phyloP scores from a whole-genome alignment of 1,140 invertebrate genomes.

The Hylyphantes graminicola region DNA sequence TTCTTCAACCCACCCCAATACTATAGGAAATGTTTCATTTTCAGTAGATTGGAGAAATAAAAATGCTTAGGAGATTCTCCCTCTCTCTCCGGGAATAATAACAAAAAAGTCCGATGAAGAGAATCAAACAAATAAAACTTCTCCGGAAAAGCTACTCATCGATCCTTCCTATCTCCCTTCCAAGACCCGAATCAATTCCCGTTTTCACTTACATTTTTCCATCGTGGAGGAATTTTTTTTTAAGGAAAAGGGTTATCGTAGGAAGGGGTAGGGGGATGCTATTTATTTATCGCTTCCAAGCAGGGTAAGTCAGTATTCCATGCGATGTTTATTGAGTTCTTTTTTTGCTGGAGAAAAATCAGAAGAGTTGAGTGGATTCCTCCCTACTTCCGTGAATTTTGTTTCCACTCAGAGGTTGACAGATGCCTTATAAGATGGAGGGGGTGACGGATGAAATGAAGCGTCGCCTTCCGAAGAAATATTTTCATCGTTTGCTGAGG shows the following conservation, averaged over 20 bases:
- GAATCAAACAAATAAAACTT: constrained; percentile 42
- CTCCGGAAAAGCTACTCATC: constrained; percentile 27
- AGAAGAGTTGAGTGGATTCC: neutral
- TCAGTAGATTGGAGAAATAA: constrained; percentile 40
- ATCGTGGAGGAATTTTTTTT: constrained; percentile 12
- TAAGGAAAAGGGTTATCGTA: constrained; percentile 38
- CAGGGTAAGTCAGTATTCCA: constrained; percentile 38
- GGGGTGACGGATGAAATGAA: constrained; percentile 31
- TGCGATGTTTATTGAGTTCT: constrained; percentile 52
- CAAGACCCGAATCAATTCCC: constrained; percentile 18
- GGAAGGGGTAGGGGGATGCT: neutral
- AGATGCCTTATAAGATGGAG: constrained; percentile 34
- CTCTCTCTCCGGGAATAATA: neutral
- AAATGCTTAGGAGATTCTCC: constrained; percentile 19
- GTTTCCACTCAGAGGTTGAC: constrained; percentile 33
- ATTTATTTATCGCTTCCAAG: constrained; percentile 52
- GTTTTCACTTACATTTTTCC: constrained; percentile 36
- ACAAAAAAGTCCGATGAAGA: neutral
- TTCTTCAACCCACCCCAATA: no score
- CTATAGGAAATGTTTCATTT: constrained; percentile 29
- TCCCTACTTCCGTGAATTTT: constrained; percentile 6
- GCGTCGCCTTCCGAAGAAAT: constrained; percentile 35
- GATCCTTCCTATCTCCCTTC: constrained; percentile 8
- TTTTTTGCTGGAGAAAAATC: neutral
- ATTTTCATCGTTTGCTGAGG: constrained; percentile 49